phyloP scores from a whole-genome alignment of 1,140 invertebrate genomes.

The Pogonognathellus flavescens region DNA sequence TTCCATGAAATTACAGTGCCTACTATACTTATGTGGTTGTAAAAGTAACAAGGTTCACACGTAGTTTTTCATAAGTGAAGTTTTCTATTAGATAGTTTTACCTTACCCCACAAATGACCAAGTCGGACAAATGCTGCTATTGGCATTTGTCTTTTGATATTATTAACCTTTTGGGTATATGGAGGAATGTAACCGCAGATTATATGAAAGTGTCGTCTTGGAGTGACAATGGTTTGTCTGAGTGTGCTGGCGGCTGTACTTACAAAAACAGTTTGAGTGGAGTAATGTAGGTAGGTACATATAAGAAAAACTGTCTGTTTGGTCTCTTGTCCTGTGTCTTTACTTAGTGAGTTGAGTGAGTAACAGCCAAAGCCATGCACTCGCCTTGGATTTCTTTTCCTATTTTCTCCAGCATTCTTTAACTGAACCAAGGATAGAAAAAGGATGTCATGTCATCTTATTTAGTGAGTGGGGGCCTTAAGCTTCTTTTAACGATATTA shows the following conservation, averaged over 20 bases:
- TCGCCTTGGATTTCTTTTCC: background rate
- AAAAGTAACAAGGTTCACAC: too few relatives aligned
- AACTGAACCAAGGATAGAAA: background rate
- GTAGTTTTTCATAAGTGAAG: too few relatives aligned
- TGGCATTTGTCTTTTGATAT: too few relatives aligned
- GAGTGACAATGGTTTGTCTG: background rate
- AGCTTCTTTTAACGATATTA: slow-evolving; percentile 56
- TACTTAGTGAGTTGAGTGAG: background rate
- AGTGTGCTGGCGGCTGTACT: background rate
- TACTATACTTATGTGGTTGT: too few relatives aligned
- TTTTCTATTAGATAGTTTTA: too few relatives aligned
- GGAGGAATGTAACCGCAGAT: too few relatives aligned
- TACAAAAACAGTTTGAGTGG: slow-evolving; percentile 3
- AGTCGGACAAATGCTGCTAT: too few relatives aligned
- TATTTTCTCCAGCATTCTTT: slow-evolving; percentile 2
- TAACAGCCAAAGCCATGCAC: background rate
- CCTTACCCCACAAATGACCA: too few relatives aligned
- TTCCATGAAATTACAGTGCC: too few relatives aligned
- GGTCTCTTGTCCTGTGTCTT: background rate
- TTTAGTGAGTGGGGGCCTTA: slow-evolving; percentile 52
- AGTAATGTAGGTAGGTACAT: background rate
- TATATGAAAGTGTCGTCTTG: background rate
- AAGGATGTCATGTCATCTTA: slow-evolving; percentile 53
- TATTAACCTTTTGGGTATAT: too few relatives aligned
- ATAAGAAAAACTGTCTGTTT: background rate